Percentiles rank a stretch among this genome's conserved stretches.
These are phyloP conservation scores for Ctenosaura bakeri DNA, from an alignment of 2,797 vertebrate species.

Conservation along the genomic window DNA sequence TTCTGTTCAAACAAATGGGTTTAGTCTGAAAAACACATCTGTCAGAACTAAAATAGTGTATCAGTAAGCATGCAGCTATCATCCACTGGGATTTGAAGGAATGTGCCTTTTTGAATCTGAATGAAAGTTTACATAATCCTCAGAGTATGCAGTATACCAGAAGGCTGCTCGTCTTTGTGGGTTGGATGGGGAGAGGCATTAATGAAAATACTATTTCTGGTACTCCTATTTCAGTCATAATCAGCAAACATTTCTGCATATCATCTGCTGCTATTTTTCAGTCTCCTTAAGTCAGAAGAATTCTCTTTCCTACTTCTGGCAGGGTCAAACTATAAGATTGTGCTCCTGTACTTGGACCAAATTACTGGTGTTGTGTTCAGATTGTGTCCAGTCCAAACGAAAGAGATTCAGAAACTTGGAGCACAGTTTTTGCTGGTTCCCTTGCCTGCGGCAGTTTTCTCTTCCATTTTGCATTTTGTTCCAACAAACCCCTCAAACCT, in stretches of 20 bases:
- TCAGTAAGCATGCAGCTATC: background rate
- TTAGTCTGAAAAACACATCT: background rate
- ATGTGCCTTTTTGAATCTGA: conserved; percentile 22
- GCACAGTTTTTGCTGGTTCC: background rate
- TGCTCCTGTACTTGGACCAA: background rate
- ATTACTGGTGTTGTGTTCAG: background rate
- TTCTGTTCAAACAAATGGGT: conserved; percentile 14
- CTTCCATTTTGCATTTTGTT: background rate
- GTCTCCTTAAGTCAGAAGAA: background rate
- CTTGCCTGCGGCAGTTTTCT: background rate
- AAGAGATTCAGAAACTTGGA: background rate
- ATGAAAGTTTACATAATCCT: conserved; percentile 25
- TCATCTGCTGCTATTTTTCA: background rate
- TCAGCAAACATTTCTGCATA: conserved; percentile 26
- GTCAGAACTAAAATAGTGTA: conserved; percentile 8
- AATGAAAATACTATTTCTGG: conserved; percentile 13
- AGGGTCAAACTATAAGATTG: background rate
- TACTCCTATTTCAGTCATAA: background rate
- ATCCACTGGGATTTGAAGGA: conserved; percentile 3
- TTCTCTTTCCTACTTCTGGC: background rate
- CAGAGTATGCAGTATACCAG: background rate
- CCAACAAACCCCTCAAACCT: background rate
- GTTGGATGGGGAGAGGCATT: background rate
- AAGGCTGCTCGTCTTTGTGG: background rate
- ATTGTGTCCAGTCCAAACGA: background rate